Conservation (phyloP, 2,888 invertebrate genomes). For the Drosophila pseudotakahashii region DNA sequence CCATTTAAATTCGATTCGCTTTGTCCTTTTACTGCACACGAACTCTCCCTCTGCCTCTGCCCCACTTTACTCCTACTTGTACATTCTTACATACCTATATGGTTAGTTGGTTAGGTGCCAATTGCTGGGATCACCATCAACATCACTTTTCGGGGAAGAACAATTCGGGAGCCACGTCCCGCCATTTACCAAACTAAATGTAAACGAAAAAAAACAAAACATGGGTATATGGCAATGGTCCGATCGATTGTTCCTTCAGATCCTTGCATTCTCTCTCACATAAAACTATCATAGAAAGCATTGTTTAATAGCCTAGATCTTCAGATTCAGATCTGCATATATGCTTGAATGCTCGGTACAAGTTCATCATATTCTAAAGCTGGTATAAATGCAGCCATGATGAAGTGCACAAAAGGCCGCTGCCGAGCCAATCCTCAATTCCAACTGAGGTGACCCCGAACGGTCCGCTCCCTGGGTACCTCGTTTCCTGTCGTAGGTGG, state of each 20-base stretch:
- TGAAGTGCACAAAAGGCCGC: slow-evolving; percentile 3
- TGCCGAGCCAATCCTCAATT: slow-evolving; percentile 5
- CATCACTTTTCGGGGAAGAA: slow-evolving; percentile 20
- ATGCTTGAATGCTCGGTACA: background rate
- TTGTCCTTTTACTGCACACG: background rate
- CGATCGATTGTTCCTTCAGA: slow-evolving; percentile 61
- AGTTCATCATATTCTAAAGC: background rate
- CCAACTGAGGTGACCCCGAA: slow-evolving; percentile 1
- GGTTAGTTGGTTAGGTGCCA: slow-evolving; percentile 3
- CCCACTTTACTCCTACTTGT: slow-evolving; percentile 2
- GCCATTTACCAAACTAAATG: slow-evolving; percentile 37
- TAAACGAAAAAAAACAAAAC: slow-evolving; percentile 23
- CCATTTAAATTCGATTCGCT: slow-evolving; percentile 14
- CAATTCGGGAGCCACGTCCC: slow-evolving; percentile 27
- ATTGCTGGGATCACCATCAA: slow-evolving; percentile 2
- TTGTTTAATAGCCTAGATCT: slow-evolving; percentile 4
- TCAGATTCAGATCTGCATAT: slow-evolving; percentile 1
- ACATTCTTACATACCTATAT: slow-evolving; percentile 1
- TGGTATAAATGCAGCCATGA: background rate
- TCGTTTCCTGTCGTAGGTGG: slow-evolving; percentile 23
- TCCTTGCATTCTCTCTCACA: slow-evolving; percentile 21
- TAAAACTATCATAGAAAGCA: background rate
- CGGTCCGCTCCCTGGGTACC: slow-evolving; percentile 24
- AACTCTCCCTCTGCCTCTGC: slow-evolving; percentile 12
- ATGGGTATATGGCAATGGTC: slow-evolving; percentile 14